Base-by-base conservation (phyloP, 2,888 invertebrate species). In the Dexiosoma caninum region DNA sequence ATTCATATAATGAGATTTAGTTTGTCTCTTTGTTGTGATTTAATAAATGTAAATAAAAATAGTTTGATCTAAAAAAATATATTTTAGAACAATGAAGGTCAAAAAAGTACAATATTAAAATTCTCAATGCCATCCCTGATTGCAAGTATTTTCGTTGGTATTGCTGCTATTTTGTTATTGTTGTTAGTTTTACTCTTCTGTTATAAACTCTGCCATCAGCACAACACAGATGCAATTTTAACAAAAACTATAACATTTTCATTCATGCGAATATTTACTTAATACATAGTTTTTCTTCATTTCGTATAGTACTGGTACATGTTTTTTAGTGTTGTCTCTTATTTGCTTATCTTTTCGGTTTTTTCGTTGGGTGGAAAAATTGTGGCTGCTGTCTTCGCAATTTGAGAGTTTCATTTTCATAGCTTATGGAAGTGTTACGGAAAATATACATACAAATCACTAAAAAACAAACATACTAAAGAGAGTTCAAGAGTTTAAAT, bases 261-360 rank as follows among this genome's bases (percentile, higher is more conserved):
- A 81, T 81, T 81, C 81, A 81, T 81, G 81, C 81, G 81, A 81
- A 77, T 44, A 67, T 67, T 75, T 67, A 60, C 59, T 59, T 51
- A 55, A n/a, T n/a, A n/a, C n/a, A n/a, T n/a, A 40, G 59, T 9
- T 37, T 67, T 69, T 64, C 62, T 60, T 55, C 51, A 10, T 19
- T 51, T 77, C 35, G 12, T 37, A 37, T 37, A 44, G 12, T 5
- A 60, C 14, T 40, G 14, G 14, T 27, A 40, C 12, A 40, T 64
- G 12, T 37, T n/a, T 46, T n/a, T 9, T 62, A 59, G 40, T 69
- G 49, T 51, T 37, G n/a, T n/a, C 10, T 35, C 67, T 60, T 32
- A 14, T 74, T 55, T 66, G 27, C 55, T 55, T 66, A 21, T 60
- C 16, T 44, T 40, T 69, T 64, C 16, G 57, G 21, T 59, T 76